Base-by-base conservation (phyloP, 2,888 invertebrate genomes). In the Galerucella calmariensis region DNA sequence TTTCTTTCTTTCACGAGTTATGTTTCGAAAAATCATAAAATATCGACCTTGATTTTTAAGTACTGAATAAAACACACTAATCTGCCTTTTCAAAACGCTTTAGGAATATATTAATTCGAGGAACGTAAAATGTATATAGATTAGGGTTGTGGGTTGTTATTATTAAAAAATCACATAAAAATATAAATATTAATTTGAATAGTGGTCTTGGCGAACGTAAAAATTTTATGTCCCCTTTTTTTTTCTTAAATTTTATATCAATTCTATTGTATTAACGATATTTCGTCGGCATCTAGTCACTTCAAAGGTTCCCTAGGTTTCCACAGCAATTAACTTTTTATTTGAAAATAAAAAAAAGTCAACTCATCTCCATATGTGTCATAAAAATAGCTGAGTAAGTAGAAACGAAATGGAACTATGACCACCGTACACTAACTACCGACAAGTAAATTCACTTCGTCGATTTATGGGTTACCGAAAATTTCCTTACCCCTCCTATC, bases 181-280 rank as follows among this genome's bases (percentile, higher is more conserved):
- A 80, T 53, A 75, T 78, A 80, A 81, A 82, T 83, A 83, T 83
- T 83, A 84, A 83, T 84, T 82, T 83, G 84, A 84, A 83, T 82
- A 83, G 84, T 83, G 84, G 81, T 79, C 79, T 78, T 79, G 77
- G 77, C 77, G 81, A 79, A 81, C 84, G 82, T 84, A 84, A 84
- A 84, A 83, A 75, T 83, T 84, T 83, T 83, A 83, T 81, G 81
- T 78, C 79, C 81, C 79, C 78, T 80, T 81, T 81, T 75, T 58
- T 66, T 27, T 59, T n/a, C 61, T 14, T 11, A 78, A 79, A 79
- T 83, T 85, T 85, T 82, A 83, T 84, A 84, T 85, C 83, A 83
- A 80, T 81, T 79, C 75, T 81, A 83, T 84, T 83, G 83, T 83
- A 79, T 84, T 82, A 83, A 82, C 81, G 82, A 84, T 81, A 82